A percentile compares a stretch with the other conserved stretches of the same genome.
These are phyloP conservation scores for Drosophila ercepeae DNA, from an alignment of 1,140 invertebrate species.

Conservation along the genomic window DNA sequence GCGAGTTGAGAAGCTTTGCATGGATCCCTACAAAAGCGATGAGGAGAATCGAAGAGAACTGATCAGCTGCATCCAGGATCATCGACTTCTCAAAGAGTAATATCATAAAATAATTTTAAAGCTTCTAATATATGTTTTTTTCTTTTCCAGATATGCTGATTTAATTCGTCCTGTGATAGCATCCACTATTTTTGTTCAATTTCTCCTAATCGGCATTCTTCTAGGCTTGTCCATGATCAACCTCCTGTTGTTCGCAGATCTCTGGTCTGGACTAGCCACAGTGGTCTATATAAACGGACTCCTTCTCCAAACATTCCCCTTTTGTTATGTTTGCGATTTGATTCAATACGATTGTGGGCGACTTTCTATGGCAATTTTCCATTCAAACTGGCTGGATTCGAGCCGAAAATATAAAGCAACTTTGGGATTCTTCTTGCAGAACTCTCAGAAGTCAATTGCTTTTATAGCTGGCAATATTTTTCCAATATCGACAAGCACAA, in stretches of 20 bases:
- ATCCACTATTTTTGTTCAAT: slow-evolving; percentile 39
- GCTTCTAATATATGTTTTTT: too few relatives aligned
- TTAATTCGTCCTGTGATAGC: slow-evolving; percentile 29
- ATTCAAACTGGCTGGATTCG: slow-evolving; percentile 39
- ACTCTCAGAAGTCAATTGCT: slow-evolving; percentile 27
- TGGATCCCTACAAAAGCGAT: slow-evolving; percentile 20
- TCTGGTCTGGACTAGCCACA: slow-evolving; percentile 20
- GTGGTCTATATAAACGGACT: slow-evolving; percentile 21
- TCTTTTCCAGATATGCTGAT: slow-evolving; percentile 14
- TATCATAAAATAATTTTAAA: not conserved
- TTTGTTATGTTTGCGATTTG: slow-evolving; percentile 50
- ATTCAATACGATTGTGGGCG: slow-evolving; percentile 39
- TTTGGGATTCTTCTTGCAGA: slow-evolving; percentile 35
- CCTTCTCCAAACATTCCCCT: slow-evolving; percentile 47
- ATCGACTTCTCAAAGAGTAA: slow-evolving; percentile 46
- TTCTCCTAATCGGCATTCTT: slow-evolving; percentile 36
- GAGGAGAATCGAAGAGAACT: slow-evolving; percentile 26
- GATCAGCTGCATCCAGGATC: slow-evolving; percentile 44
- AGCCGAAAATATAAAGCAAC: slow-evolving; percentile 27
- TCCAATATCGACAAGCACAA: slow-evolving; percentile 40
- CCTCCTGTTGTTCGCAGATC: slow-evolving; percentile 39
- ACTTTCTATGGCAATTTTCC: slow-evolving; percentile 30
- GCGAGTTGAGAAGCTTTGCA: slow-evolving; percentile 34
- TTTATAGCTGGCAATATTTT: slow-evolving; percentile 55
- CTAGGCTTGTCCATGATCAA: slow-evolving; percentile 51